Percentiles rank a stretch among this genome's conserved stretches.
phyloP scores from a whole-genome alignment of 1,140 invertebrate species.

The Ctenoplectra terminalis region DNA sequence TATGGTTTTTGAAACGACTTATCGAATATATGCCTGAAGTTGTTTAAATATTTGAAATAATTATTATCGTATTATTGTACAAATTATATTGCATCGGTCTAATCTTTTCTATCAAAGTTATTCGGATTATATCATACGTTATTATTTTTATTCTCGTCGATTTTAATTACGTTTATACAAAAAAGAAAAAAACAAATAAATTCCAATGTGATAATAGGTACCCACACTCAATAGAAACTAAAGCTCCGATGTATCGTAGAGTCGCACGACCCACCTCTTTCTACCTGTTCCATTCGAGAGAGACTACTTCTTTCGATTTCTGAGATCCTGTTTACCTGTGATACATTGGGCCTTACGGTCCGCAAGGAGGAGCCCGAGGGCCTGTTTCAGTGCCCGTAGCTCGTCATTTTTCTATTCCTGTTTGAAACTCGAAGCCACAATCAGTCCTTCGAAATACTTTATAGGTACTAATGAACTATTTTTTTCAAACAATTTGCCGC shows the following conservation, averaged over 20 bases:
- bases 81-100: neutral
- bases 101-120: neutral
- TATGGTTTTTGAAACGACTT: neutral
- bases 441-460: neutral
- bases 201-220: neutral
- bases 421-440: neutral
- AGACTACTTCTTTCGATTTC: constrained; percentile 58
- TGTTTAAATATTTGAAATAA: neutral
- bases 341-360: constrained; percentile 71
- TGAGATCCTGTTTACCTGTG: constrained; percentile 71
- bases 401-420: neutral
- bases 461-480: neutral
- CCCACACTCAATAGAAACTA: neutral
- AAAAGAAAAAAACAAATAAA: too few species aligned
- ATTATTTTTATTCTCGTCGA: neutral
- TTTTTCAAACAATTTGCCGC: neutral
- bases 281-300: constrained; percentile 46
- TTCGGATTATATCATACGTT: neutral
- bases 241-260: constrained; percentile 5
- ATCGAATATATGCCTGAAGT: neutral
- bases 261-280: constrained; percentile 18
- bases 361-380: constrained; percentile 1
- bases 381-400: neutral
- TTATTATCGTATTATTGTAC: constrained; percentile 16
- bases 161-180: neutral